Conservation (phyloP, 2,113 vertebrate species). For the Chauna torquata region DNA sequence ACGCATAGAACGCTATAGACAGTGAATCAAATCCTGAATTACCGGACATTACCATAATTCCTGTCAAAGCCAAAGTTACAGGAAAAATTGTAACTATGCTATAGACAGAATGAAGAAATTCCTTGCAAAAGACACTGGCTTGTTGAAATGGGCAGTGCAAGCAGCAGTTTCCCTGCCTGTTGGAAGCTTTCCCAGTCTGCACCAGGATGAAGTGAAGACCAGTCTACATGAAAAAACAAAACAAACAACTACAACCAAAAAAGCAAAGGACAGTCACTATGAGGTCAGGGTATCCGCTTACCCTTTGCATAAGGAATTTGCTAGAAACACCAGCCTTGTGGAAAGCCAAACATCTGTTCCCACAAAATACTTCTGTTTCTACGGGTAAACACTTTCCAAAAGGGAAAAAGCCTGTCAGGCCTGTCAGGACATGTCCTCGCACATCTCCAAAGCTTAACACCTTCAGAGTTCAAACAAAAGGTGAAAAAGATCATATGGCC, state of each 20-base stretch:
- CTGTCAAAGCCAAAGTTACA: neutral
- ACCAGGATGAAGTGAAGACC: neutral
- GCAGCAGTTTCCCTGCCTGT: accelerated
- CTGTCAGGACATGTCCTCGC: neutral
- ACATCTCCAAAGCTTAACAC: neutral
- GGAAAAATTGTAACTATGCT: neutral
- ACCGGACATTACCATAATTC: neutral
- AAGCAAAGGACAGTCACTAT: neutral
- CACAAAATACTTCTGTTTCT: neutral
- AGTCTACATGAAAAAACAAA: neutral
- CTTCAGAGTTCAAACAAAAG: neutral
- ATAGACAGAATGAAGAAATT: neutral
- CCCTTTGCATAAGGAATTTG: neutral
- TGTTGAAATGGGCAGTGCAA: neutral
- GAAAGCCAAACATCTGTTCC: neutral
- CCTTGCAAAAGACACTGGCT: neutral
- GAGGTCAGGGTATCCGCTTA: neutral
- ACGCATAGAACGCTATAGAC: neutral
- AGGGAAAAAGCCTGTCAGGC: neutral
- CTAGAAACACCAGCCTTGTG: neutral
- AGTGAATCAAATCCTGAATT: neutral
- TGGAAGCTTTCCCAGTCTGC: neutral
- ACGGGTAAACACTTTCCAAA: neutral
- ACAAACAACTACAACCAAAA: neutral
- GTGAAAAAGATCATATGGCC: neutral